Conservation (phyloP, 1,140 invertebrate species). For the Drosophila funebris region DNA sequence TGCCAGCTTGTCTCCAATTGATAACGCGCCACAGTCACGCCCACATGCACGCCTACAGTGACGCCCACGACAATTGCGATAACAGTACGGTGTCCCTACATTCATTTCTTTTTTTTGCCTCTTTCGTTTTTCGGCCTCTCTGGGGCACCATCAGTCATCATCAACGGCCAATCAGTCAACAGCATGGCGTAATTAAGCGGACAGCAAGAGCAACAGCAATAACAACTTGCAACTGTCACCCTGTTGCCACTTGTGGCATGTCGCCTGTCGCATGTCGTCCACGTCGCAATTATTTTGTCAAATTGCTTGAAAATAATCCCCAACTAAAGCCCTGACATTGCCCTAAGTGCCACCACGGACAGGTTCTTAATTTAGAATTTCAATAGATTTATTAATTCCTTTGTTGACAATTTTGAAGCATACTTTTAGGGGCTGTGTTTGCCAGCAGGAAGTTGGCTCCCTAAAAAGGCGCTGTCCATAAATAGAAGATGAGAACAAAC, state of each 20-base stretch:
- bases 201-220: neutral
- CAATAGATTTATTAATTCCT: constrained; percentile 3
- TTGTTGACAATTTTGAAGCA: neutral
- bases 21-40: constrained; percentile 34
- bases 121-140: no score
- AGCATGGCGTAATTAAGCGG: constrained; percentile 77
- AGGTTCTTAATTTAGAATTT: constrained; percentile 6
- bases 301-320: constrained; percentile 7
- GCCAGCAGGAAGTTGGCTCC: neutral
- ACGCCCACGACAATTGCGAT: constrained; percentile 2
- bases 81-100: constrained; percentile 14
- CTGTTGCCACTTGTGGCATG: constrained; percentile 10
- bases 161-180: constrained; percentile 59
- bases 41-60: constrained; percentile 11
- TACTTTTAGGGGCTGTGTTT: constrained; percentile 12
- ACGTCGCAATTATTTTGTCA: constrained; percentile 11
- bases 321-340: neutral
- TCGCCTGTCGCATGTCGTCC: no score
- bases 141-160: constrained; percentile 25
- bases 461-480: no score
- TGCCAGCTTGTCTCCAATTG: constrained; percentile 79
- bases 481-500: no score
- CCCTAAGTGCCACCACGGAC: neutral
- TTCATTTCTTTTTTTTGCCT: neutral
- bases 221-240: neutral